These are phyloP conservation scores for Dicrurus megarhynchus DNA, from an alignment of 2,113 vertebrate genomes.

Conservation along the genomic window DNA sequence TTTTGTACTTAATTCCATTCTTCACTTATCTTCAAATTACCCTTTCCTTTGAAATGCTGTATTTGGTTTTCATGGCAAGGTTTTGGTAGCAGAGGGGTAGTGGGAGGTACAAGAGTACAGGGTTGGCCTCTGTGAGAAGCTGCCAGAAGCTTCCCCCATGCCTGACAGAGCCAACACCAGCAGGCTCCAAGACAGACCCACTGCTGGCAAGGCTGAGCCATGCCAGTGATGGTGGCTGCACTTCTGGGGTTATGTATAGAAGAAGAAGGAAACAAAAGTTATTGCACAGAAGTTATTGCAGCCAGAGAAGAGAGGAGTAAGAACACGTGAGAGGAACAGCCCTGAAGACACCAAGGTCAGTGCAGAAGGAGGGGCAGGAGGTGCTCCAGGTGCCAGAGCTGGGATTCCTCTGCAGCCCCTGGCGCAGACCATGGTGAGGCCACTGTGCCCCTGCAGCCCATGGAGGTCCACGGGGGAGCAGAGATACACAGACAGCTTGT, in stretches of 20 bases:
- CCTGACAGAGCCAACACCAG: not conserved
- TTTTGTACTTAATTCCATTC: not conserved
- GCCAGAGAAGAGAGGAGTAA: not conserved
- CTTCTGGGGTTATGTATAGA: not conserved
- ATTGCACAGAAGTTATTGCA: not conserved
- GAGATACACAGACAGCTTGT: not conserved
- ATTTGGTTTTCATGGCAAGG: not conserved
- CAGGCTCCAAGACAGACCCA: not conserved
- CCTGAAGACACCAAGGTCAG: not conserved
- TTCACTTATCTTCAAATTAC: not conserved
- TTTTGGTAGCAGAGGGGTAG: rapidly evolving
- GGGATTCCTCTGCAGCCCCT: not conserved
- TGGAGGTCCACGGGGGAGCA: not conserved
- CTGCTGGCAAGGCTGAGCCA: not conserved
- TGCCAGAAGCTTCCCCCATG: not conserved
- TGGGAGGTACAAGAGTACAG: not conserved
- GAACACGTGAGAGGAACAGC: not conserved
- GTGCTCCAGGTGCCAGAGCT: not conserved
- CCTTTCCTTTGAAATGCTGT: not conserved
- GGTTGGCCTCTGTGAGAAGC: not conserved
- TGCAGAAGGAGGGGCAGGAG: not conserved
- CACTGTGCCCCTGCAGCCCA: not conserved
- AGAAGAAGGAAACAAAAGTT: not conserved
- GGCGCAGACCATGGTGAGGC: not conserved
- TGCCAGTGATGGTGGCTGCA: not conserved